A percentile compares a stretch with the other conserved stretches of the same genome.
phyloP scores from a whole-genome alignment of 2,888 invertebrate genomes.

The Aleiodes leptofemur region DNA sequence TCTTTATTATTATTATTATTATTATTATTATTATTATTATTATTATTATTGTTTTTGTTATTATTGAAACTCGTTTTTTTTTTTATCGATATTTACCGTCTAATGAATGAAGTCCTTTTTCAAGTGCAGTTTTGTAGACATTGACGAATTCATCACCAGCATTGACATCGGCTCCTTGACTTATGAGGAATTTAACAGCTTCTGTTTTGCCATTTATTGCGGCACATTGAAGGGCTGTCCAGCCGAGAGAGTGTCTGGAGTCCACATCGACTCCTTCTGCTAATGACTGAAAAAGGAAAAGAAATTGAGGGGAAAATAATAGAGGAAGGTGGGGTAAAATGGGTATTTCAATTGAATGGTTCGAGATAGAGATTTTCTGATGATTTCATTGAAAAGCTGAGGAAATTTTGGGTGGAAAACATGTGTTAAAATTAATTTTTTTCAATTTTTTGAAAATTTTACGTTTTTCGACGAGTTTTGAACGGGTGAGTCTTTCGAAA shows the following conservation, averaged over 20 bases:
- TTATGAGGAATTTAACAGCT: slow-evolving; percentile 79
- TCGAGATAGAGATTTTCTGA: too few relatives aligned
- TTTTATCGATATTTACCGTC: slow-evolving; percentile 77
- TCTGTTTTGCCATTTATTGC: slow-evolving; percentile 85
- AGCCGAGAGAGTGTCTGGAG: slow-evolving; percentile 85
- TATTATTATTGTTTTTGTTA: too few relatives aligned
- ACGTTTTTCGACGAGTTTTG: too few relatives aligned
- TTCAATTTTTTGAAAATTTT: too few relatives aligned
- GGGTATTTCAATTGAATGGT: too few relatives aligned
- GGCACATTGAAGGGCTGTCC: slow-evolving; percentile 92
- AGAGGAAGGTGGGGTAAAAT: not conserved
- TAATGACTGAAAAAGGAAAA: slow-evolving; percentile 70
- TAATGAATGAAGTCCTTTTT: slow-evolving; percentile 83
- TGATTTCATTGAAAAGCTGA: too few relatives aligned
- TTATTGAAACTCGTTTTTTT: too few relatives aligned
- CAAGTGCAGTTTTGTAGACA: slow-evolving; percentile 81
- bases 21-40: too few relatives aligned
- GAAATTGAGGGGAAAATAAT: not conserved
- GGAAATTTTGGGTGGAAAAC: too few relatives aligned
- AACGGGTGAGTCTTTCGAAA: too few relatives aligned
- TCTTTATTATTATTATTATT: too few relatives aligned
- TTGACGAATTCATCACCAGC: slow-evolving; percentile 86
- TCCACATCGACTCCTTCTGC: slow-evolving; percentile 80
- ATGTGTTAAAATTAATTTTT: too few relatives aligned
- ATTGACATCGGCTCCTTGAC: slow-evolving; percentile 89